phyloP scores from a whole-genome alignment of 2,888 invertebrate genomes.

The Iphiclides podalirius region DNA sequence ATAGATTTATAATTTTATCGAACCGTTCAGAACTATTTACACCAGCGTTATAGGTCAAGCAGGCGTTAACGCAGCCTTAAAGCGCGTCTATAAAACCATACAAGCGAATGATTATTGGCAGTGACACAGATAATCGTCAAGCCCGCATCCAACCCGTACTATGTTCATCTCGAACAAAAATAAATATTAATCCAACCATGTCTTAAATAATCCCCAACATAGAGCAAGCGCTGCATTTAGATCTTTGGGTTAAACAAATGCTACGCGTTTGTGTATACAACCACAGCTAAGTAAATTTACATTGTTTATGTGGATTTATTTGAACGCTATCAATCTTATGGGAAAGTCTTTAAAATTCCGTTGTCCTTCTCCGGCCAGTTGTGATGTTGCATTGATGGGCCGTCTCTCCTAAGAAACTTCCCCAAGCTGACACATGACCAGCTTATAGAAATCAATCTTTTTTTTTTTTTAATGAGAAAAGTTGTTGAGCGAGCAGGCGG shows the following conservation, averaged over 20 bases:
- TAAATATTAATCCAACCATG: slow-evolving; percentile 49
- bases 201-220: slow-evolving; percentile 31
- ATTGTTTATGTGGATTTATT: slow-evolving; percentile 6
- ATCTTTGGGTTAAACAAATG: slow-evolving; percentile 38
- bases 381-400: too few relatives aligned
- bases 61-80: slow-evolving; percentile 44
- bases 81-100: slow-evolving; percentile 50
- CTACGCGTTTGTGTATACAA: background rate
- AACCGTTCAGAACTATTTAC: slow-evolving; percentile 18
- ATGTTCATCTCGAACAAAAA: slow-evolving; percentile 50
- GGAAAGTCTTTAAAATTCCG: background rate
- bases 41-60: slow-evolving; percentile 36
- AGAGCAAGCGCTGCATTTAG: slow-evolving; percentile 32
- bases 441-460: too few relatives aligned
- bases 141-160: slow-evolving; percentile 44
- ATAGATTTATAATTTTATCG: slow-evolving; percentile 16
- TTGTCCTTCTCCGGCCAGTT: too few relatives aligned
- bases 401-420: too few relatives aligned
- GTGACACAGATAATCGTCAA: slow-evolving; percentile 63
- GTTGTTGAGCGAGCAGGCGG: too few relatives aligned
- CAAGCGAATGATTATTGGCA: slow-evolving; percentile 61
- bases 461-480: too few relatives aligned
- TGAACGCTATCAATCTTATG: background rate
- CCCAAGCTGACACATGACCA: too few relatives aligned
- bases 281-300: slow-evolving; percentile 6